These are phyloP conservation scores for Neoascia interrupta DNA, from an alignment of 2,888 invertebrate species.

Conservation along the genomic window DNA sequence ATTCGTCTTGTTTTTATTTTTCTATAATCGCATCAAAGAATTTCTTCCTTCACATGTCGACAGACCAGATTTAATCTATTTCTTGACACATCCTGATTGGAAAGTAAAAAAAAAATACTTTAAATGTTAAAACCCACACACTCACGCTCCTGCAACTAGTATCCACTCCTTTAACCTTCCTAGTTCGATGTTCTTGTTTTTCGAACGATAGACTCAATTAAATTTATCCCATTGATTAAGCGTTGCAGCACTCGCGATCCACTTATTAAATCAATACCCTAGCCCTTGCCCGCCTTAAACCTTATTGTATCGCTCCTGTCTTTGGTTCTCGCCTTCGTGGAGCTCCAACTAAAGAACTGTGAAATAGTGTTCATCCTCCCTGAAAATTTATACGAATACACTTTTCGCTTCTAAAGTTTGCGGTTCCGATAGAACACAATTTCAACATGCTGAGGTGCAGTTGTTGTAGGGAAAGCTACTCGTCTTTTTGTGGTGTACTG, in stretches of 20 bases:
- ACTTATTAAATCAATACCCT: conserved; percentile 55
- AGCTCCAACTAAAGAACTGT: conserved; percentile 10
- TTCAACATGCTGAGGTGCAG: conserved; percentile 34
- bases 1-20: no score
- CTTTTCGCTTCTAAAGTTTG: conserved; percentile 60
- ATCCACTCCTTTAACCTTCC: no score
- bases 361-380: conserved; percentile 30
- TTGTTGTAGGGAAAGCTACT: not conserved
- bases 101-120: no score
- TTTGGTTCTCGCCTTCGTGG: not conserved
- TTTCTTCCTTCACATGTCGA: no score
- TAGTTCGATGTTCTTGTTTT: not conserved
- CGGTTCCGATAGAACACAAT: conserved; percentile 60
- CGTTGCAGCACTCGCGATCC: conserved; percentile 30
- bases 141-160: no score
- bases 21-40: no score
- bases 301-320: conserved; percentile 25
- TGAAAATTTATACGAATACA: conserved; percentile 47
- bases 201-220: conserved; percentile 36
- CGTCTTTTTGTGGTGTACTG: not conserved
- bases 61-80: no score
- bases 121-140: no score
- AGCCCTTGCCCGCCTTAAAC: not conserved
- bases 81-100: no score
- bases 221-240: conserved; percentile 33